A percentile compares a stretch with the other conserved stretches of the same genome.
Conservation (phyloP, 2,113 vertebrate genomes). For the Hyperoodon ampullatus region DNA sequence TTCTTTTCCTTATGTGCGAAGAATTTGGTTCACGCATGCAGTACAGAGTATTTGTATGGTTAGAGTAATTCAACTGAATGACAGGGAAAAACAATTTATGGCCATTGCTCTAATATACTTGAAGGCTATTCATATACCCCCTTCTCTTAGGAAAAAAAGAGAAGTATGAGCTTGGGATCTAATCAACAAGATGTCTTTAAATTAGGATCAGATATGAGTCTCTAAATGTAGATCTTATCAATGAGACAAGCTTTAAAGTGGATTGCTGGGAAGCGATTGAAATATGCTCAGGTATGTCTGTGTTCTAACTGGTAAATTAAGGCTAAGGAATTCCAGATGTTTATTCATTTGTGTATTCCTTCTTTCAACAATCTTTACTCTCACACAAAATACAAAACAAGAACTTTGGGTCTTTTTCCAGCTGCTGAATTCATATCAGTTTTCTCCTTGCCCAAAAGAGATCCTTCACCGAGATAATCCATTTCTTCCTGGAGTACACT, state of each 20-base stretch:
- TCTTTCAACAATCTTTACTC: not conserved
- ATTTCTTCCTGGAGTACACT: not conserved
- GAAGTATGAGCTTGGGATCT: not conserved
- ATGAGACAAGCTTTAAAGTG: not conserved
- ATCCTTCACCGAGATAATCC: not conserved
- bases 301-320: not conserved
- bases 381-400: not conserved
- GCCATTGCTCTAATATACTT: not conserved
- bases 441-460: not conserved
- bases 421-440: not conserved
- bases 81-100: not conserved
- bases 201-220: not conserved
- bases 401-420: not conserved
- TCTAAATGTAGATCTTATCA: not conserved
- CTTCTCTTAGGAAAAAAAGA: not conserved
- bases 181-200: not conserved
- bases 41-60: not conserved
- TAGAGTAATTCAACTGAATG: not conserved
- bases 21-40: not conserved
- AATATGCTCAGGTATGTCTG: not conserved
- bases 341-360: not conserved
- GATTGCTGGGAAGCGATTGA: not conserved
- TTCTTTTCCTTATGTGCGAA: not conserved
- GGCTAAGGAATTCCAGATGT: not conserved
- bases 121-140: not conserved